Percentiles rank a stretch among this genome's conserved stretches.
These are phyloP conservation scores for Cottoperca gobio DNA, from an alignment of 2,797 vertebrate species.

Conservation along the genomic window DNA sequence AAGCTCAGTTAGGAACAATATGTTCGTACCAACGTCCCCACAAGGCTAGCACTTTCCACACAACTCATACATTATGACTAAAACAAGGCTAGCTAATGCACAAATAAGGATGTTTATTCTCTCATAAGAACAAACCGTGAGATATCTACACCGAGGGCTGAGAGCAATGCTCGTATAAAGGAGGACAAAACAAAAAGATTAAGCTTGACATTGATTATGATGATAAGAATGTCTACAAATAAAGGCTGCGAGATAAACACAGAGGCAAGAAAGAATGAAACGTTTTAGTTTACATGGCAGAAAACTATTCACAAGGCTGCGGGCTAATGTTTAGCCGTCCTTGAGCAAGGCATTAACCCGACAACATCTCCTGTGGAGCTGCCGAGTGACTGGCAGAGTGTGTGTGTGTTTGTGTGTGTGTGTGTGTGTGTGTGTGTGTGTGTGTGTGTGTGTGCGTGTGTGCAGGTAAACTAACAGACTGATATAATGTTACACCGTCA, in stretches of 20 bases:
- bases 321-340: constrained; percentile 12
- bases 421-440: constrained; percentile 35
- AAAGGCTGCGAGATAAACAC: background rate
- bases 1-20: constrained; percentile 48
- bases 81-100: constrained; percentile 36
- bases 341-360: constrained; percentile 39
- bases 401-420: constrained; percentile 25
- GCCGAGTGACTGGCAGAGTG: constrained; percentile 8
- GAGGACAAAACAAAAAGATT: constrained; percentile 8
- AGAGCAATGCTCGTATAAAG: background rate
- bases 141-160: constrained; percentile 10
- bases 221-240: constrained; percentile 4
- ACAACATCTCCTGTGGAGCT: constrained; percentile 6
- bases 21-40: constrained; percentile 54
- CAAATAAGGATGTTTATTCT: constrained; percentile 32
- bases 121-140: constrained; percentile 11
- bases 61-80: constrained; percentile 42
- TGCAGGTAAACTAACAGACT: constrained; percentile 4
- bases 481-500: background rate
- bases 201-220: constrained; percentile 3
- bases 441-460: constrained; percentile 45
- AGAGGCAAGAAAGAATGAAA: background rate
- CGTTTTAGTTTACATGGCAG: background rate
- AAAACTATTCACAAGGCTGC: constrained; percentile 1
- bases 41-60: constrained; percentile 33